Evolutionary conservation across 1,140 invertebrate genomes (phyloP).

Genomic region (Neoseiulus cucumeris): DNA sequence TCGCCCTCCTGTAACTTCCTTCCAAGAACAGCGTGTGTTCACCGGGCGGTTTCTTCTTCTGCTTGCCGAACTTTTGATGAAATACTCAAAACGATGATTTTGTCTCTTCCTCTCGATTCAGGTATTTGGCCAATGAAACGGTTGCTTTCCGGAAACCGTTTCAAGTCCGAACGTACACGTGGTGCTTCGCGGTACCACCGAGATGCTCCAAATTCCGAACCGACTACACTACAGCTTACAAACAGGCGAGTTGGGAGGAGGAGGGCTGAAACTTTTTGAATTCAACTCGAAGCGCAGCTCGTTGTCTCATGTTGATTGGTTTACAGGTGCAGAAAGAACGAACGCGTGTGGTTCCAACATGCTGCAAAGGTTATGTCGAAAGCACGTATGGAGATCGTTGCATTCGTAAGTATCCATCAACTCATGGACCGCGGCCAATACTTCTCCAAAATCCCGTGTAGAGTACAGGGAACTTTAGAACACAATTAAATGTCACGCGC

Average conservation of each 20-base stretch:
- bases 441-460: too few relatives aligned
- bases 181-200: constrained; percentile 61
- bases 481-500: too few relatives aligned
- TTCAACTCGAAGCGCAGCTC: not conserved
- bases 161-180: constrained; percentile 51
- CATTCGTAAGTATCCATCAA: constrained; percentile 21
- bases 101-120: constrained; percentile 24
- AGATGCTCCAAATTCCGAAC: constrained; percentile 65
- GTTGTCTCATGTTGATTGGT: too few relatives aligned
- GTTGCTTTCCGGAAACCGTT: constrained; percentile 56
- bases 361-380: constrained; percentile 55
- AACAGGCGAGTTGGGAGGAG: constrained; percentile 31
- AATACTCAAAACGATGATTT: too few relatives aligned
- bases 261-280: not conserved
- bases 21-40: too few relatives aligned
- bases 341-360: constrained; percentile 51
- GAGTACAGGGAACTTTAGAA: too few relatives aligned
- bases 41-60: too few relatives aligned
- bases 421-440: not conserved
- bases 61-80: too few relatives aligned
- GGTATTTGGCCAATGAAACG: constrained; percentile 46
- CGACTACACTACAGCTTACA: constrained; percentile 45
- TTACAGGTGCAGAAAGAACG: constrained; percentile 23
- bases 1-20: too few relatives aligned
- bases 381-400: constrained; percentile 28